Base-by-base conservation (phyloP, 2,888 invertebrate species). In the Arrhopalites spinosus region DNA sequence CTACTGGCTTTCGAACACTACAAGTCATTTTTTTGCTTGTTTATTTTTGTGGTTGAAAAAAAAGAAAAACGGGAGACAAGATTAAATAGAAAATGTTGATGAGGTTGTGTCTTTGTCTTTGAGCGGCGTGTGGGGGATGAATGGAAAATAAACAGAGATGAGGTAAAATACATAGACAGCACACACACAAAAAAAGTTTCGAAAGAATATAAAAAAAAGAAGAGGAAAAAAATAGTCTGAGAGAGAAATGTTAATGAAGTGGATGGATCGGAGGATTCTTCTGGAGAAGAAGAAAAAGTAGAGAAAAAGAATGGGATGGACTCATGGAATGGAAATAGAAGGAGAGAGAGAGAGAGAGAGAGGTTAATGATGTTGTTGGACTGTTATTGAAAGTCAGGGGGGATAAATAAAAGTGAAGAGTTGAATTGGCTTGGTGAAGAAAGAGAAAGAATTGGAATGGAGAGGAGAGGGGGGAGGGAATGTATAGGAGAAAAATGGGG, bases 321-420 rank as follows among this genome's bases (percentile, higher is more conserved):
- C 61, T 47, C n/a, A 45, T 50, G 47, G 61, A 67, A 68, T 56
- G 75, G 63, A 67, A 61, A 30, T 66, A n/a, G 53, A 47, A n/a
- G 43, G 56, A 50, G 59, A 69, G 74, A 63, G 74, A 50, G 53
- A 45, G 69, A 61, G n/a, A n/a, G n/a, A 68, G 64, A 36, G 13
- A 66, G 66, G 59, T 59, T 59, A 59, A 59, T 59, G 59, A 59
- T 59, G 59, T 25, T 59, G 25, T 20, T 59, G 20, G 59, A 59
- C 59, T 59, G 59, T 25, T 59, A 27, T 59, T 25, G 59, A 59
- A 59, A 59, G 53, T 56, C 20, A 56, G 53, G n/a, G n/a, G 25
- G 59, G 59, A 59, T 59, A 59, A 59, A 59, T 59, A 59, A 50
- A 50, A 59, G 59, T 20, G 50, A 36, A 36, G 36, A 36, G 36